phyloP scores from a whole-genome alignment of 1,140 invertebrate species.

The Chrysomallon squamiferum region DNA sequence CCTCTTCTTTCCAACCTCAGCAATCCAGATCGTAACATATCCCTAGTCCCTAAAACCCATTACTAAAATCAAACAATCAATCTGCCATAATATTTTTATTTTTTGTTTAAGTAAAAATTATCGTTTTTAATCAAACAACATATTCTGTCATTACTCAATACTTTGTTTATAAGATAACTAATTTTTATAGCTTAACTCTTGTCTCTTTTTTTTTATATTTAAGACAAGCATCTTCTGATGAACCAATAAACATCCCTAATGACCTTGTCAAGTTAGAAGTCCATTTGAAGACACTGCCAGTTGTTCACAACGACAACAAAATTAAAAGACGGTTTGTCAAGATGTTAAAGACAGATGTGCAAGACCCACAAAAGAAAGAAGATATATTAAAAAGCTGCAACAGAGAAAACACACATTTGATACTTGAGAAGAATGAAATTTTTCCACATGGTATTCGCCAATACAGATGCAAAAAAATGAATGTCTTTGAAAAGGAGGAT shows the following conservation, averaged over 20 bases:
- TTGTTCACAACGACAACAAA: conserved; percentile 88
- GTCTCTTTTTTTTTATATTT: no score
- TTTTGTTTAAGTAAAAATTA: no score
- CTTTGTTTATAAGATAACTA: no score
- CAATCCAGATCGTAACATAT: no score
- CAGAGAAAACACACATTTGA: conserved; percentile 3
- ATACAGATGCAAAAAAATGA: conserved; percentile 5
- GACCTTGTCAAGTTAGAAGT: conserved; percentile 75
- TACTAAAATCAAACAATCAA: no score
- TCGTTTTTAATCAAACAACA: no score
- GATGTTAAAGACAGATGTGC: conserved; percentile 27
- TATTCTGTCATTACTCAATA: no score
- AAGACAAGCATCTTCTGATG: no score
- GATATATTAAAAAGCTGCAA: neutral
- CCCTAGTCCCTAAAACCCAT: no score
- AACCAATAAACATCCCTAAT: conserved; percentile 29
- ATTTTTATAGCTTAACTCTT: no score
- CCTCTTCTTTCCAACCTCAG: no score
- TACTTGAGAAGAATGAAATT: conserved; percentile 6
- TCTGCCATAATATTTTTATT: no score
- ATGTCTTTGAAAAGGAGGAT: neutral
- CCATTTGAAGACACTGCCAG: conserved; percentile 84
- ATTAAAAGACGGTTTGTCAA: conserved; percentile 67
- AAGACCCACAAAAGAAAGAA: neutral
- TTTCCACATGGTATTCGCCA: conserved; percentile 18